These are phyloP conservation scores for Craseonycteris thonglongyai DNA, from an alignment of 2,113 vertebrate species.

Conservation along the genomic window DNA sequence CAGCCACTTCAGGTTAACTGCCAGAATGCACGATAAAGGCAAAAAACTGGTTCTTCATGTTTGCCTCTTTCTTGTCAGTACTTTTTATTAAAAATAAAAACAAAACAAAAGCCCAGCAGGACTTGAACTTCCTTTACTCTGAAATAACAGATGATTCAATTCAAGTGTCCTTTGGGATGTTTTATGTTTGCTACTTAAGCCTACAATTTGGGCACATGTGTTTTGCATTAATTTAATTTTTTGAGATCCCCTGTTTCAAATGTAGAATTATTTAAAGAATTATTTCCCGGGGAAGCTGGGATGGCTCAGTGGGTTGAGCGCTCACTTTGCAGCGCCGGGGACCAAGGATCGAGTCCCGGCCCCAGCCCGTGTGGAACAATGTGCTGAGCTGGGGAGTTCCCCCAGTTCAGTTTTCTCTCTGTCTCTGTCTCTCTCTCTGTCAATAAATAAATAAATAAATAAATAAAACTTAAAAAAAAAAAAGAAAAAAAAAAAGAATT, in stretches of 20 bases:
- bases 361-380: too few species aligned
- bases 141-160: constrained; percentile 22
- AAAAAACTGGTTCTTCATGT: not conserved
- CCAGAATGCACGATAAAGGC: not conserved
- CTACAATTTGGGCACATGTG: constrained; percentile 1
- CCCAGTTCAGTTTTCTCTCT: too few species aligned
- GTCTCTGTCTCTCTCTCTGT: too few species aligned
- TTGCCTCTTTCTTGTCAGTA: not conserved
- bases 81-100: constrained; percentile 37
- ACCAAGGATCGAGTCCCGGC: too few species aligned
- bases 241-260: constrained; percentile 16
- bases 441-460: too few species aligned
- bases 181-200: constrained; percentile 35
- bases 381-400: too few species aligned
- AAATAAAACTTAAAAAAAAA: too few species aligned
- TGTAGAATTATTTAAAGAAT: constrained; percentile 30
- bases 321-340: too few species aligned
- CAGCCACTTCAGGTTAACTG: not conserved
- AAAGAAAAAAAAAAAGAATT: too few species aligned
- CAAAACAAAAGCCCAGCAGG: not conserved
- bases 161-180: not conserved
- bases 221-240: constrained; percentile 43
- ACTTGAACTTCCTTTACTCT: constrained; percentile 8
- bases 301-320: too few species aligned
- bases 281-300: too few species aligned